Base-by-base conservation (phyloP, 2,113 vertebrate genomes). In the Desmodus rotundus region DNA sequence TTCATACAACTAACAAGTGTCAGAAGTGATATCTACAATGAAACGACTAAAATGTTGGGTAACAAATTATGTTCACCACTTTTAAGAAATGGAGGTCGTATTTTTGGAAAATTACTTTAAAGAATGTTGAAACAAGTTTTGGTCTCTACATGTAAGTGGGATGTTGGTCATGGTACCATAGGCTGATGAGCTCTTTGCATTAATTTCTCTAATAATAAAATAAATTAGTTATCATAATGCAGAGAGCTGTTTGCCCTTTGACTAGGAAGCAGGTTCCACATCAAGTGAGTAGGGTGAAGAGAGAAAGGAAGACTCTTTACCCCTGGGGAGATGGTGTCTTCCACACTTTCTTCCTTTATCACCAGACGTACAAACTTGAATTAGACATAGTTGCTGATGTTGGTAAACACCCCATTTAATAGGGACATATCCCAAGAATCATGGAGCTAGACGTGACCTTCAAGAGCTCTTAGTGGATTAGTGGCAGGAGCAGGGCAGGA, bases 11-110 rank as follows among this genome's bases (percentile, higher is more conserved):
- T 73, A 31, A 33, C 8, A 43, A 84, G 43, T 16, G 86, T 20
- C 22, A 91, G 63, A 38, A 96, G 43, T 36, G 74, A 63, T 82
- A 10, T 45, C 89, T 78, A 76, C 10, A 14, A 33, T 7, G 77
- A 95, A 90, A 92, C 68, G 36, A 84, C 61, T 85, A 92, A 84
- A 94, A 38, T 15, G 11, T n/a, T 95, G 43, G 1, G 26, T 87
- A n/a, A 72, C 87, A 95, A 81, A 98, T 92, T 89, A 90, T 16
- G 1, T 52, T 85, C 24, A 65, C 58, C 8, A 45, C 89, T 80
- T 96, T 97, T 97, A 90, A 96, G 87, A 78, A 63, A 63, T 6
- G 0, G 56, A 86, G 28, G 24, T n/a, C 72, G 43, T 91, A 91
- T 76, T 96, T 92, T 95, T 70, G 86, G 1, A 76, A 87, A 92